Evolutionary conservation across 2,888 invertebrate genomes (phyloP), one percentile per base, ranked within the genome.

Genomic region (Arrhopalites spinosus): DNA sequence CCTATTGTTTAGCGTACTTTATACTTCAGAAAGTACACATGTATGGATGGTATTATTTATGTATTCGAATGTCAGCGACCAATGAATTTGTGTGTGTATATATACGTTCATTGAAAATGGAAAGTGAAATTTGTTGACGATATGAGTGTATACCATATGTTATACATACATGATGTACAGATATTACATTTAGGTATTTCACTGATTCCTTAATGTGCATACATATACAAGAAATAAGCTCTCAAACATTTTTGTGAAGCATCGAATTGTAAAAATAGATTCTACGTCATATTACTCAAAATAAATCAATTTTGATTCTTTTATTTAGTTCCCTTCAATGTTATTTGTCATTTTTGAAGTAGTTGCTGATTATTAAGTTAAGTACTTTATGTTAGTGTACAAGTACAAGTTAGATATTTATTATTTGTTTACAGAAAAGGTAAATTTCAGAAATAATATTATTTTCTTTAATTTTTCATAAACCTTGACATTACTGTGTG

Each of bases 101-200:
- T 36, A 20, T 43, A 70, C 27, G 30, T 17, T 53, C n/a, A 70
- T 36, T 70, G 70, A 56, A 70, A 70, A 70, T 70, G 70, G 59
- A 70, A 70, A 70, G 70, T 70, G 59, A 59, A 53, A 53, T 43
- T 25, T 68, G 67, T 15, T 63, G n/a, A n/a, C n/a, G 13, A 5
- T 64, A 17, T 27, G 25, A 47, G 25, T 59, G 11, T 11, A 36
- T 36, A 36, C 36, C 36, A 36, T 36, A 7, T 7, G 36, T 36
- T 36, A 36, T 36, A 11, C 36, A 36, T 36, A 36, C 11, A 36
- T 36, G 5, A 36, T 36, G 36, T 36, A 36, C 11, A 36, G 3
- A 36, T 36, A 7, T 36, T 36, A 36, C 11, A 11, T 36, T 3
- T 36, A 36, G 36, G 5, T 36, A 11, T 36, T 36, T 2, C 17